Base-by-base conservation (phyloP, 2,797 vertebrate genomes). In the Cuculus canorus region DNA sequence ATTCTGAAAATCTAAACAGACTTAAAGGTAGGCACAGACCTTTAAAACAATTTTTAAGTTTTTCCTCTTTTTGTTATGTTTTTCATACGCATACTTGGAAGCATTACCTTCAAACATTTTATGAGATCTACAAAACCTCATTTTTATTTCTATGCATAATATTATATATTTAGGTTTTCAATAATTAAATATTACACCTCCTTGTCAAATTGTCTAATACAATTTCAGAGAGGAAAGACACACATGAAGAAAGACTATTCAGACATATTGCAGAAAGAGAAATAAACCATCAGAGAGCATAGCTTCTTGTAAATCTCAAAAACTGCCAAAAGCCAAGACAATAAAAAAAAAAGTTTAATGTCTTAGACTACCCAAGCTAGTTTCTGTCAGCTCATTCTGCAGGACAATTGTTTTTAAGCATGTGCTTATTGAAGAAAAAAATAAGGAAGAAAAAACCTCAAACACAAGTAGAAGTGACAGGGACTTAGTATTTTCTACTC, bases 211-310 rank as follows among this genome's bases (percentile, higher is more conserved):
- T 82, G 10, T 86, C 60, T 65, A 35, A 86, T 80, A 54, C 25
- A 92, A 82, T 93, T 94, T 92, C 65, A 95, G 81, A 88, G 53
- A 82, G 43, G 22, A 94, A 91, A 94, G 14, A 63, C 33, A 73
- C 17, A 60, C 25, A 45, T 28, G 37, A 33, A 73, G 52, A 72
- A 66, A 61, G 28, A 78, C 50, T 86, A 30, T 81, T 86, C 43
- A 72, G n/a, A 61, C 35, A 77, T 69, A 41, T 16, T 19, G 15
- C 39, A 66, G 60, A 63, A 69, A 80, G 12, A 79, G 43, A 54
- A 73, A 66, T 5, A 61, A 71, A 48, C 30, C 85, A 72, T 75
- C 2, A 0, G 28, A 79, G 32, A 22, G 15, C 1, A 0, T n/a
- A 16, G 37, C 68, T 48, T 95, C 10, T 16, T 75, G 61, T 54